These are phyloP conservation scores for Galerucella nymphaeae DNA, from an alignment of 2,888 invertebrate genomes.

Conservation along the genomic window DNA sequence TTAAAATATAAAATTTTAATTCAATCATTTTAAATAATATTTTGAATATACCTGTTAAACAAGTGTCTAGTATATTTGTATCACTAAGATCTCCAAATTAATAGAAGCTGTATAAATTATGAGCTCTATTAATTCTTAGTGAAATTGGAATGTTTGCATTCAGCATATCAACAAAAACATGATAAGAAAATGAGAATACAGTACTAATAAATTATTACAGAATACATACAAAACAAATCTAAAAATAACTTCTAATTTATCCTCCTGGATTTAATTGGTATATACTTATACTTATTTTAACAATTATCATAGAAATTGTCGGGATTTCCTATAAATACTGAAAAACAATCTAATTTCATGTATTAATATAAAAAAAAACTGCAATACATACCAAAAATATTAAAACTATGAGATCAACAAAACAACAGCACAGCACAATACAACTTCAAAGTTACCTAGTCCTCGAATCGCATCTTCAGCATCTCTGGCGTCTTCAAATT, in stretches of 20 bases:
- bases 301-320: too few species aligned
- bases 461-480: constrained; percentile 88
- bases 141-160: too few species aligned
- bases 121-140: too few species aligned
- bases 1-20: too few species aligned
- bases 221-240: background rate
- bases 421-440: constrained; percentile 22
- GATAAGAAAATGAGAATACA: background rate
- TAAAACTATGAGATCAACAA: constrained; percentile 31
- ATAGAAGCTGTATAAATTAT: too few species aligned
- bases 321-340: too few species aligned
- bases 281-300: background rate
- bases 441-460: constrained; percentile 70
- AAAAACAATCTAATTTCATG: background rate
- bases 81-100: too few species aligned
- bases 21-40: too few species aligned
- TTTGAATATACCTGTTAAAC: too few species aligned
- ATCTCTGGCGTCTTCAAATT: constrained; percentile 89
- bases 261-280: background rate
- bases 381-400: constrained; percentile 17
- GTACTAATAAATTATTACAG: background rate
- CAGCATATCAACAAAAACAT: background rate
- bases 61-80: too few species aligned
- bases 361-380: background rate
- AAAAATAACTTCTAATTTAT: background rate